Percentiles rank a stretch among this genome's conserved stretches.
Evolutionary conservation across 2,113 vertebrate genomes (phyloP).

Genomic region (Zosterops japonicus): DNA sequence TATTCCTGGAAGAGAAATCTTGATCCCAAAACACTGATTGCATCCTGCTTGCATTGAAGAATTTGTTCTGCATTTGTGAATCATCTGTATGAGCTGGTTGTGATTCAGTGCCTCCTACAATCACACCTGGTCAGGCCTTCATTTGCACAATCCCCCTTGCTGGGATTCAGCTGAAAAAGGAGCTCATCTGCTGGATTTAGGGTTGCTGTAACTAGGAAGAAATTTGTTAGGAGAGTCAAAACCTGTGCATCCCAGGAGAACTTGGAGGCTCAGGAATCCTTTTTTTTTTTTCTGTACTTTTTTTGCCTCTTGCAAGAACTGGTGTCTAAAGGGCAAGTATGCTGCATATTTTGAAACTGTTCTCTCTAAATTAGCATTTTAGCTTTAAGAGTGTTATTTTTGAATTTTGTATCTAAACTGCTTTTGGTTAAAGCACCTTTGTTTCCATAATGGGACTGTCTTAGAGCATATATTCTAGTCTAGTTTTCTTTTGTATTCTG

Average conservation of each 20-base stretch:
- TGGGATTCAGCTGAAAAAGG: background rate
- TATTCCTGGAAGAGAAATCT: background rate
- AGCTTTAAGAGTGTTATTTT: background rate
- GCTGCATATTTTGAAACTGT: background rate
- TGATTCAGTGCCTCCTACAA: background rate
- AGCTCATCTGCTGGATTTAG: background rate
- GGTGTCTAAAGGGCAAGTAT: background rate
- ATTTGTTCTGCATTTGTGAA: constrained; percentile 27
- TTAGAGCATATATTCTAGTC: background rate
- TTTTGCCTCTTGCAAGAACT: background rate
- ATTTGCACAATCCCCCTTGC: background rate
- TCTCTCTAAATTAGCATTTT: background rate
- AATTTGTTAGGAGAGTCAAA: background rate
- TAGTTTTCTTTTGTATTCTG: background rate
- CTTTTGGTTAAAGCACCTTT: background rate
- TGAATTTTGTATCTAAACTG: background rate
- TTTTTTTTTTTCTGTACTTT: background rate
- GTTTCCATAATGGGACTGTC: background rate
- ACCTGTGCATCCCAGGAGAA: background rate
- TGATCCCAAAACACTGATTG: background rate
- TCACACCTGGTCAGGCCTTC: background rate
- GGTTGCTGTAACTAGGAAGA: background rate
- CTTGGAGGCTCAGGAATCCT: background rate
- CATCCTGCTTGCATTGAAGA: background rate
- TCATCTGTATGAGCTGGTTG: background rate